Percentiles rank a stretch among this genome's conserved stretches.
Conservation (phyloP, 2,888 invertebrate species). For the Calameuta filiformis region DNA sequence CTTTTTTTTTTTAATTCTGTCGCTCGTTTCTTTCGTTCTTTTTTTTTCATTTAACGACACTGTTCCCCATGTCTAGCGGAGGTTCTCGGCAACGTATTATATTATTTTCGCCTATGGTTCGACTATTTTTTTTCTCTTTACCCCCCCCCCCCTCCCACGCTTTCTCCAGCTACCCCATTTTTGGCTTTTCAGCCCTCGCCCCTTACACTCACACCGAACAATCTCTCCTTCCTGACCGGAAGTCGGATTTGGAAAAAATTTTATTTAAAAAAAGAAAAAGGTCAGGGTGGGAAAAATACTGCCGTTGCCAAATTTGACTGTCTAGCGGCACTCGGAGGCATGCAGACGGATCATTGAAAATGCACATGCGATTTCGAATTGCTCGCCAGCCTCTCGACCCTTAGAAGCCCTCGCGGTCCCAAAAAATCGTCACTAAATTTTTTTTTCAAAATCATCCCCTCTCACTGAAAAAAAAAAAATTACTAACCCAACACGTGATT, state of each 20-base stretch:
- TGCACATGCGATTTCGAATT: no score
- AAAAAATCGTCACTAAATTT: no score
- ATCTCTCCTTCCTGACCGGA: no score
- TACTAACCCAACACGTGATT: no score
- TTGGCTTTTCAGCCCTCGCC: not conserved
- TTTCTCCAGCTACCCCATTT: not conserved
- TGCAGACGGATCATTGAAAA: no score
- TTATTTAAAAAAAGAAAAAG: not conserved
- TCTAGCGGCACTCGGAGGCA: no score
- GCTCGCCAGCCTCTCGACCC: no score
- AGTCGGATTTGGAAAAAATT: not conserved
- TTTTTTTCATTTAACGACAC: slow-evolving; percentile 15
- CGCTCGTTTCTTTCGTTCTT: not conserved
- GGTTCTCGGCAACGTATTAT: slow-evolving; percentile 52
- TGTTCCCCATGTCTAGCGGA: slow-evolving; percentile 60
- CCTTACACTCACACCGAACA: no score
- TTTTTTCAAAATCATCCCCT: no score
- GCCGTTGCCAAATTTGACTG: no score
- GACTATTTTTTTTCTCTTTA: not conserved
- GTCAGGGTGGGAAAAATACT: not conserved
- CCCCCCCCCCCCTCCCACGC: not conserved
- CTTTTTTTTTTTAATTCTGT: slow-evolving; percentile 9
- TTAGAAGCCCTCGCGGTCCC: no score
- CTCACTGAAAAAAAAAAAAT: no score
- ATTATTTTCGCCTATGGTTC: not conserved